Conservation (phyloP, 2,888 invertebrate genomes). For the Lottia gigantea region DNA sequence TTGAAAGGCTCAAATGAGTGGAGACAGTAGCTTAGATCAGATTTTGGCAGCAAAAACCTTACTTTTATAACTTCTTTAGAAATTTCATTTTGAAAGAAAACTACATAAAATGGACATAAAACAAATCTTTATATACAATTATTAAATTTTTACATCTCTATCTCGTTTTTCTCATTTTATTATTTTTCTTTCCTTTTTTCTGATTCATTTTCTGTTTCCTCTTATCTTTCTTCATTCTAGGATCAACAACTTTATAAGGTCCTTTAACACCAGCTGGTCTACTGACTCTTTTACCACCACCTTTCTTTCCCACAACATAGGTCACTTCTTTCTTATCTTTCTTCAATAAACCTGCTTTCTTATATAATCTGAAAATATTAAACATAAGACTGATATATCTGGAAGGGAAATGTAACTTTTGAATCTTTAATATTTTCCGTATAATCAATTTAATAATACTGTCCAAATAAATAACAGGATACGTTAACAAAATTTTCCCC, state of each 20-base stretch:
- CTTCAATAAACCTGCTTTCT: slow-evolving; percentile 79
- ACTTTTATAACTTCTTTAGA: no score
- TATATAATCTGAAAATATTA: slow-evolving; percentile 79
- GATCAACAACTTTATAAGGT: slow-evolving; percentile 93
- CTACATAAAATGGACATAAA: no score
- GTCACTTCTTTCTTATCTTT: slow-evolving; percentile 87
- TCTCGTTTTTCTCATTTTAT: slow-evolving; percentile 17
- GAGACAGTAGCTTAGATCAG: no score
- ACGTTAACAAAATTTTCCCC: no score
- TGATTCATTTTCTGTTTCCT: slow-evolving; percentile 40
- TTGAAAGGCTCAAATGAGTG: no score
- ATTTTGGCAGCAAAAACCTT: no score
- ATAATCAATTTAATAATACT: no score
- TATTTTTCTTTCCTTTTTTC: slow-evolving; percentile 31
- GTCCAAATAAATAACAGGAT: no score
- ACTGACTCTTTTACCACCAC: slow-evolving; percentile 76
- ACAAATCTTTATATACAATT: background rate
- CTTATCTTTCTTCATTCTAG: slow-evolving; percentile 92
- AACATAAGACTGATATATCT: no score
- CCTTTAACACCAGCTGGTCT: slow-evolving; percentile 92
- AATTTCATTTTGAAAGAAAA: no score
- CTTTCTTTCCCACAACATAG: slow-evolving; percentile 93
- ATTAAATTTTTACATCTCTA: background rate
- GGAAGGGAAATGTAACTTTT: no score
- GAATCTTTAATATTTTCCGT: no score